Percentiles rank a stretch among this genome's conserved stretches.
Evolutionary conservation across 2,113 vertebrate genomes (phyloP).

Genomic region (Eclectus roratus): DNA sequence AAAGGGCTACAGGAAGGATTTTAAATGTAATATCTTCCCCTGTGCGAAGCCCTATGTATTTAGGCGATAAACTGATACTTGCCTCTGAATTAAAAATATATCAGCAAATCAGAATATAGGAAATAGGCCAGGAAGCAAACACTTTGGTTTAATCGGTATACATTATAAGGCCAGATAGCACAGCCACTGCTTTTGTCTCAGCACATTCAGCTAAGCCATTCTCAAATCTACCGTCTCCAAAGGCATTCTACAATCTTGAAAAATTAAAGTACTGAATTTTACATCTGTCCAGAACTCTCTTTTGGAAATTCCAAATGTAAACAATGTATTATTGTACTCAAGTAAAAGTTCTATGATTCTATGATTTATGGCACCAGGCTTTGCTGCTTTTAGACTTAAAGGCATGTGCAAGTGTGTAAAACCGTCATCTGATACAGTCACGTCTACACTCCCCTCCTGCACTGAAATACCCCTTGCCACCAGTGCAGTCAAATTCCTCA

Average conservation of each 20-base stretch:
- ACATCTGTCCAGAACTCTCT: neutral
- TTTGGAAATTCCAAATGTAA: neutral
- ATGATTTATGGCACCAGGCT: neutral
- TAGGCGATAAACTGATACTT: neutral
- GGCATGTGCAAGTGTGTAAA: rapidly evolving
- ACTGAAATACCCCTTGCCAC: rapidly evolving
- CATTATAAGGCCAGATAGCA: neutral
- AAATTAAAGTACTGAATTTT: neutral
- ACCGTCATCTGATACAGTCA: rapidly evolving
- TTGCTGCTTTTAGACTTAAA: neutral
- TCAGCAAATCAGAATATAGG: neutral
- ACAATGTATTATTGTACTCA: rapidly evolving
- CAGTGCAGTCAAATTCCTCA: neutral
- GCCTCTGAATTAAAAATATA: neutral
- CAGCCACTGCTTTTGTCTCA: neutral
- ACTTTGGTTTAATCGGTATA: rapidly evolving
- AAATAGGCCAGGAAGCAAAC: neutral
- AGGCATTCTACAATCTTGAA: neutral
- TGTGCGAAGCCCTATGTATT: neutral
- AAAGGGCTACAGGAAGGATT: neutral
- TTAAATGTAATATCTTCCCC: neutral
- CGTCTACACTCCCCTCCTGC: neutral
- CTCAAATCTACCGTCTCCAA: neutral
- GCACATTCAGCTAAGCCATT: neutral
- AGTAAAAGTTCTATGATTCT: neutral